Conservation (phyloP, 2,113 vertebrate species). For the Scytalopus superciliaris region DNA sequence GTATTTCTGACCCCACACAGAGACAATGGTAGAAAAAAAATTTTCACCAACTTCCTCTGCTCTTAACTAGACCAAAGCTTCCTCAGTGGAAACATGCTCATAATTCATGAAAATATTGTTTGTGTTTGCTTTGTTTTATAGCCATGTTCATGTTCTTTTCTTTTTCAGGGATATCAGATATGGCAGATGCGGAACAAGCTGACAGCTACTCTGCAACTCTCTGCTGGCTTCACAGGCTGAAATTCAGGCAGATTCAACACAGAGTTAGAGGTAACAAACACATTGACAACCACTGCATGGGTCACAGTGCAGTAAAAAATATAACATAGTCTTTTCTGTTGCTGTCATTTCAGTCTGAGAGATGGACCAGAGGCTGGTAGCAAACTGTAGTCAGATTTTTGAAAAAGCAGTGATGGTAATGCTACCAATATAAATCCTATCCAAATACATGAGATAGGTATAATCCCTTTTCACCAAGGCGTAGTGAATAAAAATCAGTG, state of each 20-base stretch:
- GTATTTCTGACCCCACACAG: not conserved
- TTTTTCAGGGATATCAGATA: not conserved
- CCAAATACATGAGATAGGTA: not conserved
- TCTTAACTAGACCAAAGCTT: not conserved
- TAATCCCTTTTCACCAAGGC: not conserved
- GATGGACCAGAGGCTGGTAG: not conserved
- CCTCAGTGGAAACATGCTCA: not conserved
- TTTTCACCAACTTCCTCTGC: not conserved
- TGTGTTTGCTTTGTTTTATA: not conserved
- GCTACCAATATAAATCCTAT: not conserved
- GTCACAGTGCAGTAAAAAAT: not conserved
- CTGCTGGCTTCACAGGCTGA: not conserved
- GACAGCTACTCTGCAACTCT: not conserved
- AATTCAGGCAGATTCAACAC: not conserved
- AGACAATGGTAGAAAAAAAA: not conserved
- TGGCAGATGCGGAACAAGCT: not conserved
- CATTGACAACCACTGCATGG: not conserved
- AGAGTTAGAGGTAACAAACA: not conserved
- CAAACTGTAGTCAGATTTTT: not conserved
- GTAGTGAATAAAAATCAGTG: not conserved
- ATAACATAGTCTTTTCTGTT: not conserved
- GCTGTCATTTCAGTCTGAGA: not conserved
- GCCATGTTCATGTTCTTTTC: not conserved
- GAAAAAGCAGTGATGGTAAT: not conserved
- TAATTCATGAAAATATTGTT: not conserved